Conservation (phyloP, 2,888 invertebrate genomes). For the Apamea anceps region DNA sequence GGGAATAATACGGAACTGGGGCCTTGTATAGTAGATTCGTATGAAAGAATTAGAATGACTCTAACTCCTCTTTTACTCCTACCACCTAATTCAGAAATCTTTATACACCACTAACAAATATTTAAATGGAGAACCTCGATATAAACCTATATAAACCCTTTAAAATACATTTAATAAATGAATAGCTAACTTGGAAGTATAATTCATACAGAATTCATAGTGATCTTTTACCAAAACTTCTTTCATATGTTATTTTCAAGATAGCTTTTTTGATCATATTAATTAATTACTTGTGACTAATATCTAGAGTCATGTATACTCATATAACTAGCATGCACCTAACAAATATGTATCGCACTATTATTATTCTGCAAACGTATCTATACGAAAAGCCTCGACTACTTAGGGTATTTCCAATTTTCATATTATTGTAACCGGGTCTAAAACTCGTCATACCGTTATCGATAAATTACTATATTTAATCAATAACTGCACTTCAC, state of each 20-base stretch:
- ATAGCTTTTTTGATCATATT: neutral
- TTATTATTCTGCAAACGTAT: too few relatives aligned
- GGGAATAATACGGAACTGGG: too few relatives aligned
- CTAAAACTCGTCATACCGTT: neutral
- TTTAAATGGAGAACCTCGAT: neutral
- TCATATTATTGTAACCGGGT: too few relatives aligned
- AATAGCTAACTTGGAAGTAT: neutral
- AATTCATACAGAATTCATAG: neutral
- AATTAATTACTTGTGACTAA: constrained; percentile 12
- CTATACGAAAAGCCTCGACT: too few relatives aligned
- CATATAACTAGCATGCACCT: constrained; percentile 34
- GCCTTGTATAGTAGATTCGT: neutral
- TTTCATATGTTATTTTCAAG: constrained; percentile 18
- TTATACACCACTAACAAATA: constrained; percentile 2
- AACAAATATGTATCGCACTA: constrained; percentile 7
- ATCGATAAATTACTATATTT: neutral
- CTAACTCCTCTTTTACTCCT: neutral
- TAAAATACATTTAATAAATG: neutral
- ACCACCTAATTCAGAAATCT: neutral
- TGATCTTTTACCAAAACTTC: neutral
- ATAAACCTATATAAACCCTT: neutral
- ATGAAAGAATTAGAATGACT: neutral
- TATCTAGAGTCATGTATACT: neutral
- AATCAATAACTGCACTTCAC: neutral
- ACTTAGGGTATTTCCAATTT: too few relatives aligned